Percentiles rank a stretch among this genome's conserved stretches.
phyloP scores from a whole-genome alignment of 2,797 vertebrate genomes.

The Carapus acus region DNA sequence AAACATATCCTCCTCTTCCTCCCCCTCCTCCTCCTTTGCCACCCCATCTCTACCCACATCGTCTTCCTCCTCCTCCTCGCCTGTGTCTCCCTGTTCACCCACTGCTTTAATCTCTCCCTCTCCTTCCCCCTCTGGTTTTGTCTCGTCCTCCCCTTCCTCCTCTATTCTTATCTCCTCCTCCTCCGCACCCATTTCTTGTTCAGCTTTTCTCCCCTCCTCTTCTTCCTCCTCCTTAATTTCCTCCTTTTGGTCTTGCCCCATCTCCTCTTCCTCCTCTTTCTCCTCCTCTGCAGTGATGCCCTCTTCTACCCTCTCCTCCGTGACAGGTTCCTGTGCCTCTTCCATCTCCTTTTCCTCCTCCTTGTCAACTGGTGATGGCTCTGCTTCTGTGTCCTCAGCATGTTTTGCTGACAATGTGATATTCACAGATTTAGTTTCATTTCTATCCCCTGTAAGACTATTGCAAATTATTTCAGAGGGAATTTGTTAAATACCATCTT shows the following conservation, averaged over 20 bases:
- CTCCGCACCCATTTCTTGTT: not conserved
- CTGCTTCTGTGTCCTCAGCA: conserved; percentile 30
- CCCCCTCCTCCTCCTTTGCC: conserved; percentile 2
- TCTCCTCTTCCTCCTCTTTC: not conserved
- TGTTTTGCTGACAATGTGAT: conserved; percentile 51
- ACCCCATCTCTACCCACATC: conserved; percentile 1
- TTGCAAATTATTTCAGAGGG: conserved; percentile 21
- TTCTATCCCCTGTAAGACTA: conserved; percentile 15
- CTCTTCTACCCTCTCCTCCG: not conserved
- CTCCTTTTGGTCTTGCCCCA: no score
- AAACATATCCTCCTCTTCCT: conserved; percentile 4
- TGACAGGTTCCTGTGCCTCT: conserved; percentile 3
- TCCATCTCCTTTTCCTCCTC: conserved; percentile 11
- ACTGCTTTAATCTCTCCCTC: not conserved
- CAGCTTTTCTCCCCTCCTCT: conserved; percentile 1
- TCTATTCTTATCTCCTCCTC: not conserved
- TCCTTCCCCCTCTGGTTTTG: not conserved
- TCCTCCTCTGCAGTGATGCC: not conserved
- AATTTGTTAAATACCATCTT: conserved; percentile 52
- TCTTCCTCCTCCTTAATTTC: not conserved
- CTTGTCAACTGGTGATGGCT: conserved; percentile 28
- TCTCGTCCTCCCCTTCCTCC: not conserved
- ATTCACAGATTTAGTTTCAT: conserved; percentile 45
- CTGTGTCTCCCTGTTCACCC: not conserved
- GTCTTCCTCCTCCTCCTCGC: not conserved